These are phyloP conservation scores for Melieria picta DNA, from an alignment of 2,888 invertebrate genomes.

Conservation along the genomic window DNA sequence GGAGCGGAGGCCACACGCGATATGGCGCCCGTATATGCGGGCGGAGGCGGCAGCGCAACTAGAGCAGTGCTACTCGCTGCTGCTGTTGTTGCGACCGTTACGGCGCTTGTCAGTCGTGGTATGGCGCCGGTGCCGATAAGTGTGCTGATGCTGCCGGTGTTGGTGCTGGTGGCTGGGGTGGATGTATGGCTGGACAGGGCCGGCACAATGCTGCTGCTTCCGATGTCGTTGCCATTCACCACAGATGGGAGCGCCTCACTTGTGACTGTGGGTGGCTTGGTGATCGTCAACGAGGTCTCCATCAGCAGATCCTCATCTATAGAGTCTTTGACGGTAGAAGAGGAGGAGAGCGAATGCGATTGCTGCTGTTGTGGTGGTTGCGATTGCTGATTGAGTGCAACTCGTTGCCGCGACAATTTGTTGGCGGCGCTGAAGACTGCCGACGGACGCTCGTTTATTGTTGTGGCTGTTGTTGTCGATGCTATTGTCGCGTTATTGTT, in stretches of 20 bases:
- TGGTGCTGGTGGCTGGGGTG: conserved; percentile 5
- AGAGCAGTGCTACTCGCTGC: too few species aligned
- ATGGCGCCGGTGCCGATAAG: conserved; percentile 42
- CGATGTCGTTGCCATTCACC: background rate
- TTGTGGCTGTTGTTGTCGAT: conserved; percentile 29
- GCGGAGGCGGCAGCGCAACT: conserved; percentile 34
- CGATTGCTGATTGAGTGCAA: conserved; percentile 59
- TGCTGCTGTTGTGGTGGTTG: conserved; percentile 47
- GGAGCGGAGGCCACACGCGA: conserved; percentile 49
- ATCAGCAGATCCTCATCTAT: conserved; percentile 52
- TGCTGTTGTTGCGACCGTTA: conserved; percentile 29
- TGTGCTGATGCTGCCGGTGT: conserved; percentile 24
- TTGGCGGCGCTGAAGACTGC: conserved; percentile 47
- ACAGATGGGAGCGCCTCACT: conserved; percentile 24
- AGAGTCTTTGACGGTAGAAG: conserved; percentile 53
- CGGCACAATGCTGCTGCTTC: background rate
- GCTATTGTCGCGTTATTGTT: conserved; percentile 46
- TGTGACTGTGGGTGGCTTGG: conserved; percentile 42
- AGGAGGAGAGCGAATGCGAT: conserved; percentile 52
- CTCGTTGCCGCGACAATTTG: conserved; percentile 62
- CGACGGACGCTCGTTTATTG: conserved; percentile 42
- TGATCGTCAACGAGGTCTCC: conserved; percentile 64
- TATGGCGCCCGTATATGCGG: conserved; percentile 40
- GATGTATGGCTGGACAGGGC: background rate
- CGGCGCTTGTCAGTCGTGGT: conserved; percentile 42